Evolutionary conservation across 2,888 invertebrate genomes (phyloP).

Genomic region (Keiferia lycopersicella): DNA sequence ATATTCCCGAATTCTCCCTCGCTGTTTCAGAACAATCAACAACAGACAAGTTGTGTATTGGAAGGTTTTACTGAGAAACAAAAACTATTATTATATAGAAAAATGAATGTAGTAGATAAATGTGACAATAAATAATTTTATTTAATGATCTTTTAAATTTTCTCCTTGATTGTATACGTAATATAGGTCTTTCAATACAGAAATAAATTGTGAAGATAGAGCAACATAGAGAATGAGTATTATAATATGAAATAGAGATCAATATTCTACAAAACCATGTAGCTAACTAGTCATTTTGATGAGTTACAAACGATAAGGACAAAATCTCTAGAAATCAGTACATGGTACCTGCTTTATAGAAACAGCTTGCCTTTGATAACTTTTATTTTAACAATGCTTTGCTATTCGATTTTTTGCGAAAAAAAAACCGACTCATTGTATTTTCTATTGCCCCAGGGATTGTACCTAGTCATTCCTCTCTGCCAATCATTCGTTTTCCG

Average conservation of each 20-base stretch:
- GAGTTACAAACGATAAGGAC: no score
- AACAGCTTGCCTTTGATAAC: not conserved
- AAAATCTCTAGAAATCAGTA: no score
- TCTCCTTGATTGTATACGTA: no score
- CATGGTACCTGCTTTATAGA: no score
- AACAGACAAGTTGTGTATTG: constrained; percentile 24
- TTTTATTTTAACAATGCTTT: not conserved
- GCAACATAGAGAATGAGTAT: no score
- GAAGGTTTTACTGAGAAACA: not conserved
- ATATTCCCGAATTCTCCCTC: constrained; percentile 36
- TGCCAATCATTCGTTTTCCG: constrained; percentile 41
- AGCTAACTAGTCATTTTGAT: no score
- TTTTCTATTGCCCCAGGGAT: constrained; percentile 39
- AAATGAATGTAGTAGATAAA: not conserved
- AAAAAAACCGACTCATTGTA: constrained; percentile 38
- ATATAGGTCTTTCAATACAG: no score
- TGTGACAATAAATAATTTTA: no score
- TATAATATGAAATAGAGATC: no score
- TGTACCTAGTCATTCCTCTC: constrained; percentile 40
- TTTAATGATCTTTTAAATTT: no score
- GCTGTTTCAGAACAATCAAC: constrained; percentile 32
- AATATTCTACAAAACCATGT: no score
- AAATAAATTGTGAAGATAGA: no score
- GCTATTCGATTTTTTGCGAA: constrained; percentile 27
- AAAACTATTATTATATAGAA: not conserved